Evolutionary conservation across 2,113 vertebrate species (phyloP).

Genomic region (Lates calcarifer): DNA sequence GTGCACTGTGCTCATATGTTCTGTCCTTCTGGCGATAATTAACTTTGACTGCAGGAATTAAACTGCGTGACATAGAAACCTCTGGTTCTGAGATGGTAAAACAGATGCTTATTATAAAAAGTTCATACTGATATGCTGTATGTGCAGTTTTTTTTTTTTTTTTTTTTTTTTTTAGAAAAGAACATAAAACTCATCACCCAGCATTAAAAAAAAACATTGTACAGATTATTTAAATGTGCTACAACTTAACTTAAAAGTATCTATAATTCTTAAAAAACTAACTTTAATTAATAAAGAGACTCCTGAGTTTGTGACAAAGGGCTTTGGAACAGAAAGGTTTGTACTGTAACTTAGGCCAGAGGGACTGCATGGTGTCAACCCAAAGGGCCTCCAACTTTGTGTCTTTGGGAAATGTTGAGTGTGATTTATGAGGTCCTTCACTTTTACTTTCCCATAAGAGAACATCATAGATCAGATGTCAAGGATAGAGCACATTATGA

Average conservation of each 20-base stretch:
- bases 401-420: constrained; percentile 38
- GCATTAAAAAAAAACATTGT: neutral
- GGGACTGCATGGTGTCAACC: constrained; percentile 16
- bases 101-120: neutral
- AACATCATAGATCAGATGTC: constrained; percentile 53
- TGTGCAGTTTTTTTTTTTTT: constrained; percentile 14
- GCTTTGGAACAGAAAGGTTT: neutral
- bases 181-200: neutral
- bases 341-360: neutral
- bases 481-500: constrained; percentile 44
- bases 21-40: constrained; percentile 66
- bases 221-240: neutral
- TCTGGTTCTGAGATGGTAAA: constrained; percentile 32
- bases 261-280: neutral
- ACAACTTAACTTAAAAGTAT: neutral
- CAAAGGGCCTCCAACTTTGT: constrained; percentile 25
- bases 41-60: constrained; percentile 69
- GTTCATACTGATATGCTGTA: neutral
- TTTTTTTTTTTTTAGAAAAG: constrained; percentile 13
- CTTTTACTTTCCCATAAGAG: constrained; percentile 27
- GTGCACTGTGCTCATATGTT: constrained; percentile 48
- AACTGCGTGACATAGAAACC: constrained; percentile 40
- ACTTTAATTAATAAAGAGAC: neutral
- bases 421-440: constrained; percentile 55
- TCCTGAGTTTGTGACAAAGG: neutral